Evolutionary conservation across 2,113 vertebrate species (phyloP), one percentile per base, ranked within the genome.

Genomic region (Lagopus muta): DNA sequence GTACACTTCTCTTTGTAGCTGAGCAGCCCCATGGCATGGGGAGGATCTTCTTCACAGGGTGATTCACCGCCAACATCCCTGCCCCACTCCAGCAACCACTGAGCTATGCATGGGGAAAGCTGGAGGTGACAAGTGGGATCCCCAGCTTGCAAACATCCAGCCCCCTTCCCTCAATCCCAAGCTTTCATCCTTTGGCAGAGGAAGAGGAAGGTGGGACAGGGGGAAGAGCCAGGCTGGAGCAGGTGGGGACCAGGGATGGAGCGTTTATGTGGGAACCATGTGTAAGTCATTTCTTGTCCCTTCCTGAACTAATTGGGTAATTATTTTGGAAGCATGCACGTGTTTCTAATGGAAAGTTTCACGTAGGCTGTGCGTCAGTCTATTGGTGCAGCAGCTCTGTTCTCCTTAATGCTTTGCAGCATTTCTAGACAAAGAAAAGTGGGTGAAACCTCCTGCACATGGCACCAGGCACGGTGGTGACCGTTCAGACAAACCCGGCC

Each of bases 251-350:
- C 13, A 7, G 9, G 62, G 40, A 65, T 0, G 1, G 24, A 34
- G 19, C 81, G 60, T 94, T 95, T 92, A 90, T 70, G 55, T 4
- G 77, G 82, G 42, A 93, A 45, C 67, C 79, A 42, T 88, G 93
- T 90, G 43, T 40, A 40, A 92, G 73, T 36, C 28, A 71, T 88
- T 94, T 86, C 90, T 96, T 42, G 69, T 93, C 47, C 79, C 88
- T 96, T 93, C 92, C 95, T 34, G 95, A 95, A 96, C 95, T 96
- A 95, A 95, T 92, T 34, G 94, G 55, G 32, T 65, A 74, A 95
- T 95, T 94, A 88, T 83, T 91, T 62, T 6, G 20, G 74, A 32
- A 74, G 48, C 71, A 54, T 69, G 30, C 88, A 73, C 11, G 8
- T 83, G 93, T 50, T 80, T 34, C 82, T 94, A 80, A 90, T 67